A percentile compares a stretch with the other conserved stretches of the same genome.
Conservation (phyloP, 2,797 vertebrate species). For the Sciaenops ocellatus region DNA sequence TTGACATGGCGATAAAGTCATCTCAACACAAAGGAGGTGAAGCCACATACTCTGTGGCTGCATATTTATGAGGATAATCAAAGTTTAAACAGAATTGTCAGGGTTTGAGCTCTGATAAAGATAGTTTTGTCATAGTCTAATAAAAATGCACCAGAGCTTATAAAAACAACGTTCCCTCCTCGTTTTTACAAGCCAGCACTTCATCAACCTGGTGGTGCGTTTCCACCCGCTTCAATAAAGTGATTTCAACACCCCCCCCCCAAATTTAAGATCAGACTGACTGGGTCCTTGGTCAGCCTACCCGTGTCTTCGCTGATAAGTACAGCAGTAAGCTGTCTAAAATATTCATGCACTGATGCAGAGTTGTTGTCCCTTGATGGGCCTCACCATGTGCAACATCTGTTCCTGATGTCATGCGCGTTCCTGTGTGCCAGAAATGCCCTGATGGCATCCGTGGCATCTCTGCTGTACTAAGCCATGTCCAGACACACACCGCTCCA, state of each 20-base stretch:
- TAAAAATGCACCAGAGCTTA: slow-evolving; percentile 21
- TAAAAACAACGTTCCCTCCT: slow-evolving; percentile 1
- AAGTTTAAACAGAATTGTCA: slow-evolving; percentile 2
- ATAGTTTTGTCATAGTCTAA: slow-evolving; percentile 32
- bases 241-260: slow-evolving; percentile 49
- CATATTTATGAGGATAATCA: slow-evolving; percentile 10
- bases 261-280: slow-evolving; percentile 68
- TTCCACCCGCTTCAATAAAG: slow-evolving; percentile 51
- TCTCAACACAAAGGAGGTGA: slow-evolving; percentile 3
- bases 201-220: slow-evolving; percentile 29
- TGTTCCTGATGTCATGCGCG: slow-evolving; percentile 82
- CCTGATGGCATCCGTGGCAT: slow-evolving; percentile 69
- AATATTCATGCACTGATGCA: slow-evolving; percentile 84
- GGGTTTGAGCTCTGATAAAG: slow-evolving; percentile 14
- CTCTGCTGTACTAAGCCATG: slow-evolving; percentile 58
- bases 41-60: background rate
- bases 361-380: slow-evolving; percentile 82
- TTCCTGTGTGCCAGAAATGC: slow-evolving; percentile 78
- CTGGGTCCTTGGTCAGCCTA: slow-evolving; percentile 61
- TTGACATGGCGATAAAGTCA: slow-evolving; percentile 12
- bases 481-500: slow-evolving; percentile 57
- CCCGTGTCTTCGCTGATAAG: slow-evolving; percentile 76
- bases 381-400: slow-evolving; percentile 82
- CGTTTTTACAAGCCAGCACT: slow-evolving; percentile 45
- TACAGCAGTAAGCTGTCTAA: slow-evolving; percentile 82